These are phyloP conservation scores for Propithecus perrieri DNA, from an alignment of 2,797 vertebrate genomes.

Conservation along the genomic window DNA sequence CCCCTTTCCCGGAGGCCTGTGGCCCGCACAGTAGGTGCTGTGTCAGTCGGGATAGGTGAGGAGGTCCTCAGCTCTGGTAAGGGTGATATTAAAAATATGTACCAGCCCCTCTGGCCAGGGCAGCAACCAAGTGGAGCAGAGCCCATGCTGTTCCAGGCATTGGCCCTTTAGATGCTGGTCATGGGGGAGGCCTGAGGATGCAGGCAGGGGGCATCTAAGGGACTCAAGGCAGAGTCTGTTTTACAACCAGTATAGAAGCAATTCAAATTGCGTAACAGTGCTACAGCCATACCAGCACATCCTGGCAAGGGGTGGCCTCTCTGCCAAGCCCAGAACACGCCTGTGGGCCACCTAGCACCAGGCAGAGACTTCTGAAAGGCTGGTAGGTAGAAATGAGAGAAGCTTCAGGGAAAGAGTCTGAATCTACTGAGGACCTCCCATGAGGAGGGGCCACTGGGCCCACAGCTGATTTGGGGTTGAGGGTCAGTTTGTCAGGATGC, in stretches of 20 bases:
- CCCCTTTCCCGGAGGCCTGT: neutral
- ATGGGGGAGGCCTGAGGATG: neutral
- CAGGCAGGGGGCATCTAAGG: neutral
- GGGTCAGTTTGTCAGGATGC: neutral
- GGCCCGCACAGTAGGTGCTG: constrained; percentile 10
- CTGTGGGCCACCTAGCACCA: neutral
- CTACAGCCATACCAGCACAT: fast-evolving
- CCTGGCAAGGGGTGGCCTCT: neutral
- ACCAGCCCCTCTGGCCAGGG: neutral
- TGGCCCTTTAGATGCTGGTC: neutral
- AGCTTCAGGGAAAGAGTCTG: neutral
- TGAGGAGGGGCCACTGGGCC: neutral
- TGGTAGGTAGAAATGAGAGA: neutral
- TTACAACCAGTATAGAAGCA: neutral
- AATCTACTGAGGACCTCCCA: neutral
- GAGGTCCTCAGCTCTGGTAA: constrained; percentile 8
- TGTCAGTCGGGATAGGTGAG: neutral
- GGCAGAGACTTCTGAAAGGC: neutral
- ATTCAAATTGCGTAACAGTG: neutral
- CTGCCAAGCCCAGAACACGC: neutral
- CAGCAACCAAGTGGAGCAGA: neutral
- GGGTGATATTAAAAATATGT: neutral
- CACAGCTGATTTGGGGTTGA: neutral
- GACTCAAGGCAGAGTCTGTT: neutral
- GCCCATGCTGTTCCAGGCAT: neutral